Percentiles rank a stretch among this genome's conserved stretches.
Evolutionary conservation across 2,888 invertebrate genomes (phyloP).

Genomic region (Apoda limacodes): DNA sequence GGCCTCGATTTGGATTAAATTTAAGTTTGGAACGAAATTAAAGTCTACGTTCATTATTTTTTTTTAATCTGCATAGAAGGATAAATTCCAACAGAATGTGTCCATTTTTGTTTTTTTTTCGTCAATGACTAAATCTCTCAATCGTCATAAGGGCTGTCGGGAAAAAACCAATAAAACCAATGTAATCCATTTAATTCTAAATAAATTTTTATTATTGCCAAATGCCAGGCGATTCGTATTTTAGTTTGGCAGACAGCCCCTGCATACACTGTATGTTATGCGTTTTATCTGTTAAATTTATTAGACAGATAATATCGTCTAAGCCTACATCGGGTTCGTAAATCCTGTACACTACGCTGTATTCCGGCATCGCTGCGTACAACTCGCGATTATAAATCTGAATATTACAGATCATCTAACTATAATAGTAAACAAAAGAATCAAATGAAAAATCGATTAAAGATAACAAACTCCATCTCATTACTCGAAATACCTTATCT

Average conservation of each 20-base stretch:
- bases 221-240: too few species aligned
- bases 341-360: slow-evolving; percentile 40
- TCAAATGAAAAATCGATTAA: slow-evolving; percentile 24
- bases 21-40: too few species aligned
- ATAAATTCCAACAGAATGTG: too few species aligned
- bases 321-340: slow-evolving; percentile 40
- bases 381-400: slow-evolving; percentile 17
- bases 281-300: slow-evolving; percentile 59
- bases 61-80: too few species aligned
- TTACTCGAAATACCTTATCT: slow-evolving; percentile 29
- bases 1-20: too few species aligned
- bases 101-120: too few species aligned
- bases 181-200: too few species aligned
- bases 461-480: slow-evolving; percentile 30
- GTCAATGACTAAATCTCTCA: too few species aligned
- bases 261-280: slow-evolving; percentile 24
- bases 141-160: too few species aligned
- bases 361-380: slow-evolving; percentile 29
- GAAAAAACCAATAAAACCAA: too few species aligned
- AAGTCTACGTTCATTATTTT: too few species aligned
- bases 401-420: slow-evolving; percentile 16
- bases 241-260: slow-evolving; percentile 30
- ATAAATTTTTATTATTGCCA: too few species aligned
- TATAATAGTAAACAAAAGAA: slow-evolving; percentile 25
- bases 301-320: slow-evolving; percentile 56